Evolutionary conservation across 2,113 vertebrate genomes (phyloP).

Genomic region (Crotalus horridus): DNA sequence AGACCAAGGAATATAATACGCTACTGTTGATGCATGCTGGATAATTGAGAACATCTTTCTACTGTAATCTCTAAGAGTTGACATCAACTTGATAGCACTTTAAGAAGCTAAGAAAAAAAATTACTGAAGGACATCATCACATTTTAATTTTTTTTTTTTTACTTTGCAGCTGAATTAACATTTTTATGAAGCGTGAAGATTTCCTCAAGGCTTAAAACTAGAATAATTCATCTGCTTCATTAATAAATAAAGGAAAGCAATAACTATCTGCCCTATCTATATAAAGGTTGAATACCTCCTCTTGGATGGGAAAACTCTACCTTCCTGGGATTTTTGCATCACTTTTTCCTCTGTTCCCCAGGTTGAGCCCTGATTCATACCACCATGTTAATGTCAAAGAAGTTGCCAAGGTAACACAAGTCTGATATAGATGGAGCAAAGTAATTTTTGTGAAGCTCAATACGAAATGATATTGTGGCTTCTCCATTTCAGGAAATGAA

Average conservation of each 20-base stretch:
- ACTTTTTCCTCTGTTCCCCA: neutral
- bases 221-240: neutral
- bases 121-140: neutral
- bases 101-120: neutral
- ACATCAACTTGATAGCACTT: neutral
- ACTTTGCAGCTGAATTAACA: neutral
- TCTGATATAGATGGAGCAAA: neutral
- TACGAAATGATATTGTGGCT: neutral
- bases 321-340: neutral
- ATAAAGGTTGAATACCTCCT: neutral
- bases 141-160: neutral
- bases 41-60: neutral
- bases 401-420: neutral
- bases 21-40: neutral
- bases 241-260: neutral
- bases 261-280: neutral
- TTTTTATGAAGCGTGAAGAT: conserved; percentile 12
- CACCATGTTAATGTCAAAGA: neutral
- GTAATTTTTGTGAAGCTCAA: neutral
- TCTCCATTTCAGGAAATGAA: neutral
- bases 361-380: neutral
- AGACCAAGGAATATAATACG: neutral
- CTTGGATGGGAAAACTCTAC: neutral
- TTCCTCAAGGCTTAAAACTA: neutral
- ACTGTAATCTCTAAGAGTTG: no score